These are phyloP conservation scores for Jordanella pulchra DNA, from an alignment of 2,797 vertebrate genomes.

Conservation along the genomic window DNA sequence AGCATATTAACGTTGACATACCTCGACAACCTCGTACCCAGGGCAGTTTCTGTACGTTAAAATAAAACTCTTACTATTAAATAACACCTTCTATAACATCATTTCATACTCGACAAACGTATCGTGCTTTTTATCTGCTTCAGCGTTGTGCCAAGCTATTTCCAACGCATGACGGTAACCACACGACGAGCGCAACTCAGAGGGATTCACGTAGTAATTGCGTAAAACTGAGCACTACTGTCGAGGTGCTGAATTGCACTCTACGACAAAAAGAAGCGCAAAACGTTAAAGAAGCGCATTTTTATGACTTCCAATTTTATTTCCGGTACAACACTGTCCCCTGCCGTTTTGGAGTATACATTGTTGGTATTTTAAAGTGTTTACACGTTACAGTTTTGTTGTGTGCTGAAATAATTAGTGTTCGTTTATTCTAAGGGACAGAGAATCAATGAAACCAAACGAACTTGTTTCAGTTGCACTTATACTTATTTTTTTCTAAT, in stretches of 20 bases:
- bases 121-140: conserved; percentile 11
- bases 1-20: not conserved
- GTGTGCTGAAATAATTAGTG: no score
- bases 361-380: no score
- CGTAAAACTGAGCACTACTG: not conserved
- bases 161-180: conserved; percentile 39
- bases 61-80: not conserved
- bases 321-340: conserved; percentile 30
- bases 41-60: conserved; percentile 9
- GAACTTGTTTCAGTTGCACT: no score
- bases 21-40: conserved; percentile 45
- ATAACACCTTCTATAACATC: conserved; percentile 54
- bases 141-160: conserved; percentile 33
- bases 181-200: conserved; percentile 56
- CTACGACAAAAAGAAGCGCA: conserved; percentile 50
- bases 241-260: fast-evolving
- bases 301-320: conserved; percentile 60
- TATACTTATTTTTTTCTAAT: no score
- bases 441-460: no score
- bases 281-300: conserved; percentile 32
- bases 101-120: not conserved
- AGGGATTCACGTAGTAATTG: conserved; percentile 45
- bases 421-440: no score
- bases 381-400: no score
- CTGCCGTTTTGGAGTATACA: conserved; percentile 20